Evolutionary conservation across 2,797 vertebrate genomes (phyloP).

Genomic region (Phoeniculus purpureus): DNA sequence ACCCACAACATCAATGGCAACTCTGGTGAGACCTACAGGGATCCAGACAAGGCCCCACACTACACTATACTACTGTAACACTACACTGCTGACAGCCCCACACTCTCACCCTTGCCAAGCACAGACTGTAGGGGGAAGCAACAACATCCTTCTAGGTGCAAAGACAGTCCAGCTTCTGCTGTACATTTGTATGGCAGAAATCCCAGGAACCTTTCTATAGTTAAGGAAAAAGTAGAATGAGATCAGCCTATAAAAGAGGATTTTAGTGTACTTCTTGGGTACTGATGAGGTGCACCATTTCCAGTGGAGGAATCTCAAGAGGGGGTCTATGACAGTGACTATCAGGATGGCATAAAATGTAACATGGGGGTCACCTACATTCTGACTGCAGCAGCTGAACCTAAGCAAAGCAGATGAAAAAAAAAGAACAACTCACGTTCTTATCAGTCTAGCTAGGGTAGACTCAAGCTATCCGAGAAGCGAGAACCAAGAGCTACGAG

Average conservation of each 20-base stretch:
- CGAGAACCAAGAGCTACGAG: background rate
- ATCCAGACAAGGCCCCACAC: too few species aligned
- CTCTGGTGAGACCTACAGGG: too few species aligned
- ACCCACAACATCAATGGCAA: too few species aligned
- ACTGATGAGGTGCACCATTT: background rate
- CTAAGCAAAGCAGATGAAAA: background rate
- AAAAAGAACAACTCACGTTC: background rate
- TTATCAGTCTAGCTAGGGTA: background rate
- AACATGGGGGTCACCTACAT: background rate
- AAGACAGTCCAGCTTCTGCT: background rate
- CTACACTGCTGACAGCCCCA: background rate
- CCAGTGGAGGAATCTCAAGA: background rate
- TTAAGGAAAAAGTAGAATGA: background rate
- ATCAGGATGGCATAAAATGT: background rate
- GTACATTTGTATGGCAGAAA: background rate
- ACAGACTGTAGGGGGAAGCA: rapidly evolving
- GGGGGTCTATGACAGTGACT: background rate
- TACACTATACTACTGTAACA: too few species aligned
- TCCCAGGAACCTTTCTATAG: background rate
- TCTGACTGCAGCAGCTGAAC: background rate
- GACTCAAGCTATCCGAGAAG: background rate
- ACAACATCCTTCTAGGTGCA: background rate
- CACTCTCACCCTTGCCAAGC: background rate
- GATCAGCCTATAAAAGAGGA: background rate
- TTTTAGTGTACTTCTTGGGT: background rate